Percentiles rank a stretch among this genome's conserved stretches.
phyloP scores from a whole-genome alignment of 2,888 invertebrate genomes.

The Subacronicta megacephala region DNA sequence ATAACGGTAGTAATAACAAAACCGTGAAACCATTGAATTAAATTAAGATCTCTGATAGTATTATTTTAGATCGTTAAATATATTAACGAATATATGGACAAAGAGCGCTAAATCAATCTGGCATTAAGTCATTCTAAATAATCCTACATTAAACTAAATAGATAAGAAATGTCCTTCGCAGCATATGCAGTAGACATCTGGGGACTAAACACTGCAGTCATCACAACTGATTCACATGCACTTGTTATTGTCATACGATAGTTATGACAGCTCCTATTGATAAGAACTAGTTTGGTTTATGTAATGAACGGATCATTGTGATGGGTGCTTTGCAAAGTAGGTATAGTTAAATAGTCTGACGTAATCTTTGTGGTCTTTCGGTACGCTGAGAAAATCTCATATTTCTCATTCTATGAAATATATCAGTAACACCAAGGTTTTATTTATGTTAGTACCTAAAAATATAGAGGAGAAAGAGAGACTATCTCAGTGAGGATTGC shows the following conservation, averaged over 20 bases:
- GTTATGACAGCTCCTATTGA: conserved; percentile 37
- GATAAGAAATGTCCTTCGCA: conserved; percentile 41
- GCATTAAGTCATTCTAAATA: conserved; percentile 11
- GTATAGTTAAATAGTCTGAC: neutral
- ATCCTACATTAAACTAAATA: conserved; percentile 28
- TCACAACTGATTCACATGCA: conserved; percentile 34
- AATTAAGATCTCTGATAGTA: no score
- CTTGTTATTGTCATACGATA: conserved; percentile 53
- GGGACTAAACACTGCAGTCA: conserved; percentile 27
- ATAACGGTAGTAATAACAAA: no score
- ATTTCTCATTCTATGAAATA: no score
- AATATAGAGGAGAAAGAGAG: no score
- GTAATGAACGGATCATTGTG: conserved; percentile 11
- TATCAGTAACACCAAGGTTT: no score
- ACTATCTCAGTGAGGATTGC: no score
- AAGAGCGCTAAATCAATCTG: no score
- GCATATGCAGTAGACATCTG: conserved; percentile 37
- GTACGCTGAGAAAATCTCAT: neutral
- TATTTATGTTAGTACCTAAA: no score
- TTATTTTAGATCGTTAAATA: no score
- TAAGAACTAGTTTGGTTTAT: conserved; percentile 23
- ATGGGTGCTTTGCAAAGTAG: neutral
- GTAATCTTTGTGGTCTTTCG: conserved; percentile 1
- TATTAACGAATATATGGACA: no score
- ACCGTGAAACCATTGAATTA: no score